A percentile compares a stretch with the other conserved stretches of the same genome.
These are phyloP conservation scores for Cephalophus harveyi DNA, from an alignment of 2,113 vertebrate genomes.

Conservation along the genomic window DNA sequence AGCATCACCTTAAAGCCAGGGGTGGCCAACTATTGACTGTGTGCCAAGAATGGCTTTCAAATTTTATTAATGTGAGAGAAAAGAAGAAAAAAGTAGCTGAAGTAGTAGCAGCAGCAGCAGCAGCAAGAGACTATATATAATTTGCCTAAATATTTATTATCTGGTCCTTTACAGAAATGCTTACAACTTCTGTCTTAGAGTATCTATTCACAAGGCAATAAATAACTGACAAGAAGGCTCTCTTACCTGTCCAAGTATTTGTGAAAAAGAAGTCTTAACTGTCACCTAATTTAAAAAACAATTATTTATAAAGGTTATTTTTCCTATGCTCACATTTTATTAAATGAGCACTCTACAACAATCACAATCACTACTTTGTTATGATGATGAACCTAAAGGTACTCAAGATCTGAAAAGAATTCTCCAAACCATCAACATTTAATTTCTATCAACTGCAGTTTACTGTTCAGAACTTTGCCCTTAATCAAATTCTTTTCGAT, in stretches of 20 bases:
- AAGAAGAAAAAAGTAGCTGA: neutral
- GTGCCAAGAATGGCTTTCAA: neutral
- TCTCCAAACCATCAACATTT: neutral
- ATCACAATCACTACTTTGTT: neutral
- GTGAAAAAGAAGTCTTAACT: constrained; percentile 88
- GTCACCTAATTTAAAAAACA: constrained; percentile 83
- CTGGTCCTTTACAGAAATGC: neutral
- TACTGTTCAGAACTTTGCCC: neutral
- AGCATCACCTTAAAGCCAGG: neutral
- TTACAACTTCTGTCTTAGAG: neutral
- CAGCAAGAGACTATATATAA: neutral
- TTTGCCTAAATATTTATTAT: neutral
- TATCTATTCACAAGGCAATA: neutral
- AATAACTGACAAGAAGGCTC: neutral
- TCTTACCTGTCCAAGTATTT: constrained; percentile 95
- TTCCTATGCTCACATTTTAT: neutral
- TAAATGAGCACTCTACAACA: neutral
- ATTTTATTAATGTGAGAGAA: neutral
- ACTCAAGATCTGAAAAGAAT: constrained; percentile 28
- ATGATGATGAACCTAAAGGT: neutral
- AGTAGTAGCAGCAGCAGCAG: neutral
- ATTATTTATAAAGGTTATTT: constrained; percentile 49
- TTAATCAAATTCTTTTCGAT: neutral
- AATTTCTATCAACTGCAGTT: neutral
- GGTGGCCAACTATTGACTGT: too few relatives aligned